phyloP scores from a whole-genome alignment of 2,888 invertebrate genomes.

The Siphonodentalium dalli region DNA sequence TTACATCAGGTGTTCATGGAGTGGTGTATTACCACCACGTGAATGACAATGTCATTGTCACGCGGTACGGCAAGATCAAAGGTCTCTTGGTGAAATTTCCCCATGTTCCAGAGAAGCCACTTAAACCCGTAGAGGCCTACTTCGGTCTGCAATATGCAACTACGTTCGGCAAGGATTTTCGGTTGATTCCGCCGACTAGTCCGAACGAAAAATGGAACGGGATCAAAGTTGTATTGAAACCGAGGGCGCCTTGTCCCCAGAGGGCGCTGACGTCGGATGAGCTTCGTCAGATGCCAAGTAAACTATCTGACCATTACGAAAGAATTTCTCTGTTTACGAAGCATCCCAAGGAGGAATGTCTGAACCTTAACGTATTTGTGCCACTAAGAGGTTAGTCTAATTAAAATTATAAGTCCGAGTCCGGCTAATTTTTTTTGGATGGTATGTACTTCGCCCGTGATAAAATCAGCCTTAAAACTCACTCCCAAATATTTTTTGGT shows the following conservation, averaged over 20 bases:
- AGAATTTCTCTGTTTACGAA: no score
- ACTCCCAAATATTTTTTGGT: no score
- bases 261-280: conserved; percentile 13
- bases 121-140: conserved; percentile 81
- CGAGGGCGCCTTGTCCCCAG: conserved; percentile 90
- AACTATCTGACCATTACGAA: conserved; percentile 19
- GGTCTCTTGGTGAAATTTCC: conserved; percentile 68
- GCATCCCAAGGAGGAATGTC: no score
- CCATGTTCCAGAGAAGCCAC: conserved; percentile 34
- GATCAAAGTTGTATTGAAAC: conserved; percentile 72
- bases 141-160: conserved; percentile 92
- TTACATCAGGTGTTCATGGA: no score
- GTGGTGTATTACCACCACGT: no score
- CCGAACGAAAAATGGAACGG: conserved; percentile 85
- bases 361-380: conserved; percentile 33
- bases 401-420: no score
- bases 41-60: no score
- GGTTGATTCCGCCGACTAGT: conserved; percentile 96
- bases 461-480: no score
- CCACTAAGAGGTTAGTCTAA: no score
- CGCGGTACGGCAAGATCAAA: conserved; percentile 85
- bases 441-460: no score
- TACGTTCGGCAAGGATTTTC: conserved; percentile 83
- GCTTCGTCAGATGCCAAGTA: conserved; percentile 16
- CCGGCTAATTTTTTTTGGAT: no score